Evolutionary conservation across 2,888 invertebrate species (phyloP).

Genomic region (Oscheius onirici): DNA sequence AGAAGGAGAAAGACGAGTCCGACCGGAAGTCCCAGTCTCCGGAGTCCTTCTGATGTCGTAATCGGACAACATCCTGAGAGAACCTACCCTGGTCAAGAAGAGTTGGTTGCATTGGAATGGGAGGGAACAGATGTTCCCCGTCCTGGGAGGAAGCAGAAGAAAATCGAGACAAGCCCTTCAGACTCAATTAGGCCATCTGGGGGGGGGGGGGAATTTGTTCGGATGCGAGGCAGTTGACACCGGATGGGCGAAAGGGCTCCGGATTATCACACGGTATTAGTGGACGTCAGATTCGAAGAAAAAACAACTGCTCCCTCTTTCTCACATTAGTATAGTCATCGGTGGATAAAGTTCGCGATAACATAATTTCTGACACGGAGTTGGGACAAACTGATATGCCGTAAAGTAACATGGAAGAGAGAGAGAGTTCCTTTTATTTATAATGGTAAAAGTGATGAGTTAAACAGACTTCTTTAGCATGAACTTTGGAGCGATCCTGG

Average conservation of each 20-base stretch:
- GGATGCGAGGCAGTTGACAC: background rate
- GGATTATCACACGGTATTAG: background rate
- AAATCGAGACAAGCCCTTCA: constrained; percentile 1
- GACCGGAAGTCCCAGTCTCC: too few relatives aligned
- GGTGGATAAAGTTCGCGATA: too few relatives aligned
- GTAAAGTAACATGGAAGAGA: too few relatives aligned
- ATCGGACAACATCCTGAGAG: background rate
- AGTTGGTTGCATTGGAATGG: background rate
- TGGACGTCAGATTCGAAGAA: background rate
- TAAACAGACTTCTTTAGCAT: too few relatives aligned
- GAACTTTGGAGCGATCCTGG: too few relatives aligned
- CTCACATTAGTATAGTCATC: background rate
- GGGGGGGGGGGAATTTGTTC: background rate
- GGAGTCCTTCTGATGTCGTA: too few relatives aligned
- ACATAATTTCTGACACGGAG: too few relatives aligned
- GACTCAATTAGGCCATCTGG: constrained; percentile 21
- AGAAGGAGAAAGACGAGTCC: background rate
- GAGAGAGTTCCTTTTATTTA: too few relatives aligned
- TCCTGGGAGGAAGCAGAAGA: background rate
- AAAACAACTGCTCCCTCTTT: background rate
- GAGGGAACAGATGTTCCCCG: constrained; percentile 19
- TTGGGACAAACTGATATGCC: too few relatives aligned
- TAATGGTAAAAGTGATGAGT: too few relatives aligned
- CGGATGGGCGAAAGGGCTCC: background rate
- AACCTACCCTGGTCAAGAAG: background rate